Base-by-base conservation (phyloP, 2,797 vertebrate species). In the Anas acuta region DNA sequence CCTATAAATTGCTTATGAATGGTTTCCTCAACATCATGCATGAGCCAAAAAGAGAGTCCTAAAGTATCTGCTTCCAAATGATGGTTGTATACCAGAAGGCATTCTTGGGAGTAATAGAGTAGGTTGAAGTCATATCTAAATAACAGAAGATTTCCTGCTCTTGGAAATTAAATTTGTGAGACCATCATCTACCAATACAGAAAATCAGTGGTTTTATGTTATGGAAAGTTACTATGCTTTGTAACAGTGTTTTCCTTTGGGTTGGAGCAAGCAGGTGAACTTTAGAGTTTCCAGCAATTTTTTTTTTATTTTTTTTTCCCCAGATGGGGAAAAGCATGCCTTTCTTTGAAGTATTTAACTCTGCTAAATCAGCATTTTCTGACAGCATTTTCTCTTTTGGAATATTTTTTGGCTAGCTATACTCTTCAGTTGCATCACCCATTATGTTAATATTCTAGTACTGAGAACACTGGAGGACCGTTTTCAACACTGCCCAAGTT, bases 401-500 rank as follows among this genome's bases (percentile, higher is more conserved):
- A 87, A 32, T 92, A 84, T 70, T 64, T 91, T 94, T 90, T 87
- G 57, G 80, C 74, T 70, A 57, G 53, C 79, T 77, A 6, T 32
- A 12, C 67, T 90, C 91, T 72, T 71, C 73, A 61, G 74, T 90
- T 90, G 64, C 66, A 84, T 88, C 77, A 64, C 39, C 53, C 37
- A 76, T 43, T 91, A 61, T 77, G 84, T 93, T 95, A 91, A 74
- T 95, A 95, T 92, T 94, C 77, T 65, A 25, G 53, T 61, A 76
- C 5, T 64, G 83, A 77, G 67, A 82, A 81, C 35, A 82, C 62
- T 6, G 73, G 54, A 84, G 91, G 76, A 95, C 79, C 41, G 13
- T 66, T 95, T 84, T 90, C 71, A 41, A 0, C 4, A 13, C 45
- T 89, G 91, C 41, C 65, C 61, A 77, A 77, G 18, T 66, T 91